phyloP scores from a whole-genome alignment of 2,113 vertebrate genomes.

The Hydrolagus affinis region DNA sequence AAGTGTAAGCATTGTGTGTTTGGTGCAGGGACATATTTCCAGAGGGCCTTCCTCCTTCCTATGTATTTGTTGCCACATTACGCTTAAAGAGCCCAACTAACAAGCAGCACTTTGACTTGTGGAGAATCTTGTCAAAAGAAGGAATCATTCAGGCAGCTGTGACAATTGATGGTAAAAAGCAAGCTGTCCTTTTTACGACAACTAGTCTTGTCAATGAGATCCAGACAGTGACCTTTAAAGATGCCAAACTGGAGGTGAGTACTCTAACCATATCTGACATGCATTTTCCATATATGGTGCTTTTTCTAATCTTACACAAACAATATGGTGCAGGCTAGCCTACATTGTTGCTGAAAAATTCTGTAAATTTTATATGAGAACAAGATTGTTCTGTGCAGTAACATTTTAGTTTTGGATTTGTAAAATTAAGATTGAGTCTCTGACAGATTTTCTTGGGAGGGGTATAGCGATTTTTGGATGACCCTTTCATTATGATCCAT shows the following conservation, averaged over 20 bases:
- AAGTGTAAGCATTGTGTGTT: conserved; percentile 10
- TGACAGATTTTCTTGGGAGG: no score
- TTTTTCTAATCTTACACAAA: background rate
- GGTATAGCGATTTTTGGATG: no score
- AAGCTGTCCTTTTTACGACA: conserved; percentile 52
- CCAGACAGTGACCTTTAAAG: conserved; percentile 49
- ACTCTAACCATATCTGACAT: background rate
- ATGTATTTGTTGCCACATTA: conserved; percentile 63
- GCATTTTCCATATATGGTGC: background rate
- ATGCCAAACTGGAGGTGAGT: conserved; percentile 49
- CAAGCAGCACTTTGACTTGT: conserved; percentile 53
- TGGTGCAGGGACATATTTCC: conserved; percentile 60
- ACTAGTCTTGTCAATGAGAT: conserved; percentile 42
- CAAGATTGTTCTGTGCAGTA: no score
- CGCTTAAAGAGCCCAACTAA: conserved; percentile 48
- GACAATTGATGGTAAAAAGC: conserved; percentile 49
- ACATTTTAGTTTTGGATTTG: no score
- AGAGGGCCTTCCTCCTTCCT: conserved; percentile 64
- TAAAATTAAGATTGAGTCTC: no score
- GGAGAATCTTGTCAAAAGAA: conserved; percentile 58
- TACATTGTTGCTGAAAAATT: background rate
- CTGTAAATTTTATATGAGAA: background rate
- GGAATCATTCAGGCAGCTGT: conserved; percentile 55
- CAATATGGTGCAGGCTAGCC: background rate
- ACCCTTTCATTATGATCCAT: no score